A percentile compares a stretch with the other conserved stretches of the same genome.
Conservation (phyloP, 2,797 vertebrate genomes). For the Mormyrops boulengeri region DNA sequence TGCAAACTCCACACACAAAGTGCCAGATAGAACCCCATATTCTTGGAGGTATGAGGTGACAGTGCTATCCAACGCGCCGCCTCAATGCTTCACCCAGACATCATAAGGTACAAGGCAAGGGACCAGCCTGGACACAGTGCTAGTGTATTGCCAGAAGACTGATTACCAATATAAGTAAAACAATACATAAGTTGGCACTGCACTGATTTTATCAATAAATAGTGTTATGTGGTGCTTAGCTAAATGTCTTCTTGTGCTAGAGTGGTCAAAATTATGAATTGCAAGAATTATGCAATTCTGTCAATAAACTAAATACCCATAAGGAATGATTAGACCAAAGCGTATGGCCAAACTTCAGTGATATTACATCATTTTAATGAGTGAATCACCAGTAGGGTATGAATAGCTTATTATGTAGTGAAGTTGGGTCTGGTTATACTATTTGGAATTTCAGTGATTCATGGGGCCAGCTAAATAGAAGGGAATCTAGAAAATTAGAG, state of each 20-base stretch:
- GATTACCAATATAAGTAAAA: neutral
- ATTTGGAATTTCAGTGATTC: neutral
- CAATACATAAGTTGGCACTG: neutral
- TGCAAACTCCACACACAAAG: neutral
- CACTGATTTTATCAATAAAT: neutral
- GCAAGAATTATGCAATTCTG: neutral
- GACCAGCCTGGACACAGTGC: neutral
- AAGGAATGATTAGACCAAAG: neutral
- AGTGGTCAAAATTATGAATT: neutral
- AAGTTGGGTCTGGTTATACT: neutral
- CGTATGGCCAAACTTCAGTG: neutral
- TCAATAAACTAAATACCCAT: neutral
- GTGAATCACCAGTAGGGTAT: neutral
- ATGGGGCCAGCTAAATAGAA: neutral
- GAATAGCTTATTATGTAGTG: neutral
- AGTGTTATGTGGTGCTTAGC: neutral
- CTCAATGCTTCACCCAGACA: neutral
- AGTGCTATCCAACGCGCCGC: neutral
- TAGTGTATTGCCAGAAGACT: neutral
- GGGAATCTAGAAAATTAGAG: neutral
- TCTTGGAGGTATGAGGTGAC: neutral
- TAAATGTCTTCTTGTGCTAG: neutral
- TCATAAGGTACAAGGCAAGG: neutral
- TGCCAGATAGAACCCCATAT: neutral
- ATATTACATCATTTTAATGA: neutral